Conservation (phyloP, 1,140 invertebrate species). For the Ooceraea biroi region DNA sequence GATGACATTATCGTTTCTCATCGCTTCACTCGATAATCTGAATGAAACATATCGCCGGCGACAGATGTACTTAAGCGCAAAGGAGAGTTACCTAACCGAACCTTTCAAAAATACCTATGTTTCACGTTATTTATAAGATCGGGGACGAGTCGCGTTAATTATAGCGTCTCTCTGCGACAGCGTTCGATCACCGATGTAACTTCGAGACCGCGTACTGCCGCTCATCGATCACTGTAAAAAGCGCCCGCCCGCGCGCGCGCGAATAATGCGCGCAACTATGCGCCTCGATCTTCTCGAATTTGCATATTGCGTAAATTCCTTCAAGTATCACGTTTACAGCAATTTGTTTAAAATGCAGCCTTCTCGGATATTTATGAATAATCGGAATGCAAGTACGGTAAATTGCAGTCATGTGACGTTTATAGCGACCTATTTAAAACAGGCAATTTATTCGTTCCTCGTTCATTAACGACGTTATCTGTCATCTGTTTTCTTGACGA, state of each 20-base stretch:
- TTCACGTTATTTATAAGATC: slow-evolving; percentile 82
- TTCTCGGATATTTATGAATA: not conserved
- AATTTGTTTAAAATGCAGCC: not conserved
- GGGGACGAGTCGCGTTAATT: slow-evolving; percentile 77
- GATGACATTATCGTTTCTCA: not conserved
- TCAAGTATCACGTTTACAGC: not conserved
- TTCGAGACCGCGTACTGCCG: slow-evolving; percentile 27
- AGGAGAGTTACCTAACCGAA: slow-evolving; percentile 72
- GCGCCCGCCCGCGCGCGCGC: not conserved
- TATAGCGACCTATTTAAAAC: not conserved
- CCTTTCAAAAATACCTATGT: slow-evolving; percentile 77
- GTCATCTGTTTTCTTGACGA: not conserved
- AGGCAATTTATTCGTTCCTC: not conserved
- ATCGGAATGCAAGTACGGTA: not conserved
- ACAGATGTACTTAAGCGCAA: slow-evolving; percentile 51
- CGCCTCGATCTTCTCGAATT: not conserved
- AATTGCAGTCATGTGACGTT: not conserved
- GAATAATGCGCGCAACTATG: not conserved
- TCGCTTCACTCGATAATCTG: not conserved
- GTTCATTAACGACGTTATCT: not conserved
- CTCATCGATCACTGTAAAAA: slow-evolving; percentile 66
- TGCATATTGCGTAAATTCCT: not conserved
- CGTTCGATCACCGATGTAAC: slow-evolving; percentile 69
- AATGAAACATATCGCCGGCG: not conserved
- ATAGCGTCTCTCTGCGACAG: slow-evolving; percentile 70